These are phyloP conservation scores for Ormyrus pomaceus DNA, from an alignment of 2,888 invertebrate genomes.

Conservation along the genomic window DNA sequence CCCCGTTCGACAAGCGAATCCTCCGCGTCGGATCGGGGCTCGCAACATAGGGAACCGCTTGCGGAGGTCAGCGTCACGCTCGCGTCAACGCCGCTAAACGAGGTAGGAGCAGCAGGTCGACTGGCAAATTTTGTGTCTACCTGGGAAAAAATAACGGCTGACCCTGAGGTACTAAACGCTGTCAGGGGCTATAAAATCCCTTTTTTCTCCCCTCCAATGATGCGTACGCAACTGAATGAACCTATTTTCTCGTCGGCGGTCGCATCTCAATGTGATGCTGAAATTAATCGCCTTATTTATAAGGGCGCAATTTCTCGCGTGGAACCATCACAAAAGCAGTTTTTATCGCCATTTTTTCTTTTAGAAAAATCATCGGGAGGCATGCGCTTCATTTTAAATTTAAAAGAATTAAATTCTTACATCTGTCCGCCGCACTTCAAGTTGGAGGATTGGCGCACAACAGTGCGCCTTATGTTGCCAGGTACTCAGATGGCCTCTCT, in stretches of 20 bases:
- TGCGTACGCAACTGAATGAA: not conserved
- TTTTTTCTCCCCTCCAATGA: not conserved
- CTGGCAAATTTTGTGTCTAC: too few species aligned
- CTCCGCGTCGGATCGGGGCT: too few species aligned
- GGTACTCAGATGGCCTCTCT: conserved; percentile 36
- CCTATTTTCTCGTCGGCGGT: not conserved
- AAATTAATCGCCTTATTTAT: conserved; percentile 16
- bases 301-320: conserved; percentile 31
- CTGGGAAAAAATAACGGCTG: conserved; percentile 37
- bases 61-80: too few species aligned
- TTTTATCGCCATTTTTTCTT: conserved; percentile 47
- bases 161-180: conserved; percentile 30
- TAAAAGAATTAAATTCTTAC: conserved; percentile 19
- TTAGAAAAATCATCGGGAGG: conserved; percentile 40
- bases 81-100: too few species aligned
- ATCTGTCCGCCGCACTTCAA: conserved; percentile 51
- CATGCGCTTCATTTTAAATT: too few species aligned
- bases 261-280: conserved; percentile 13
- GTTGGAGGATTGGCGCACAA: conserved; percentile 50
- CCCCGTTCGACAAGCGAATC: too few species aligned
- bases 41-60: too few species aligned
- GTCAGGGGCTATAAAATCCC: conserved; percentile 44
- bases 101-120: too few species aligned
- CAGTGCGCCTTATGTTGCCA: conserved; percentile 39
- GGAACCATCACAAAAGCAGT: conserved; percentile 1